Evolutionary conservation across 2,113 vertebrate species (phyloP).

Genomic region (Pimephales promelas): DNA sequence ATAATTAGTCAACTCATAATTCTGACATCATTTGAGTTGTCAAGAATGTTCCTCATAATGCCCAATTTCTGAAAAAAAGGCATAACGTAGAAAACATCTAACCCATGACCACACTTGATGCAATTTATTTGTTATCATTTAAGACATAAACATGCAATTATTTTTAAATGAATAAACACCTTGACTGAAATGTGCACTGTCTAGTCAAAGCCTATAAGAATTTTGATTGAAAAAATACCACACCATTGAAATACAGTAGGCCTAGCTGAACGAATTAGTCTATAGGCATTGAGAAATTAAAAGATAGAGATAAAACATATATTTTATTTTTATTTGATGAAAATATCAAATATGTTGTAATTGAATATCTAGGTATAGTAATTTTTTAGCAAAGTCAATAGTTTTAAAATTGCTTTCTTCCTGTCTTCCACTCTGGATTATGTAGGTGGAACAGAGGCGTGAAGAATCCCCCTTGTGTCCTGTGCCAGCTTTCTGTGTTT

Average conservation of each 20-base stretch:
- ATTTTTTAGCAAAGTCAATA: background rate
- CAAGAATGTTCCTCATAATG: background rate
- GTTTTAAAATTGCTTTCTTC: constrained; percentile 16
- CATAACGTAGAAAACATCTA: background rate
- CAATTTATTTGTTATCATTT: constrained; percentile 1
- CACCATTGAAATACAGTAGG: background rate
- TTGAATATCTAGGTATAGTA: background rate
- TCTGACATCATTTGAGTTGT: background rate
- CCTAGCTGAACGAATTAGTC: background rate
- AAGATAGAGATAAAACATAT: background rate
- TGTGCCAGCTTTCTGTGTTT: constrained; percentile 14
- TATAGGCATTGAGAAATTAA: background rate
- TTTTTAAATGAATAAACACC: background rate
- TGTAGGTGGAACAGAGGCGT: constrained; percentile 38
- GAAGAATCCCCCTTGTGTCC: constrained; percentile 20
- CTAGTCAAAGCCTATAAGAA: background rate
- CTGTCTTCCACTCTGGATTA: constrained; percentile 23
- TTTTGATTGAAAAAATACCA: constrained; percentile 21
- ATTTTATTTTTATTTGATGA: background rate
- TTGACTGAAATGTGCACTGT: background rate
- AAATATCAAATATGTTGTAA: background rate
- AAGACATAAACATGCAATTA: background rate
- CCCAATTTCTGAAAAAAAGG: background rate
- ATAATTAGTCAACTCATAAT: background rate
- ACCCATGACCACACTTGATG: background rate